Percentiles rank a stretch among this genome's conserved stretches.
Conservation (phyloP, 2,888 invertebrate species). For the Diadromus collaris region DNA sequence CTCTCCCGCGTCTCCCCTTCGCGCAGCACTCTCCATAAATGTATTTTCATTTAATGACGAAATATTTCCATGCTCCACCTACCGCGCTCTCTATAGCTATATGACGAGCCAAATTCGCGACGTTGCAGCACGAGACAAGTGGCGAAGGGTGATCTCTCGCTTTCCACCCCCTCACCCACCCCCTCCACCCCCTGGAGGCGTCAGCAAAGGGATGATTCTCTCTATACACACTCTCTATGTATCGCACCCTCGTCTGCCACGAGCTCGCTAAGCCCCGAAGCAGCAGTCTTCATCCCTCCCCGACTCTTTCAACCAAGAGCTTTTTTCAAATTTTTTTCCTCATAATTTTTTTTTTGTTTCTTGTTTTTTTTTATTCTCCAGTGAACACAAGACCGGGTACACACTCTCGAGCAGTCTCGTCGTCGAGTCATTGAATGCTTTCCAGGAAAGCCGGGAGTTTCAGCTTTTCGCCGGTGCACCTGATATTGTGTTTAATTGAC, state of each 20-base stretch:
- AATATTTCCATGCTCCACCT: slow-evolving; percentile 46
- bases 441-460: neutral
- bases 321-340: slow-evolving; percentile 9
- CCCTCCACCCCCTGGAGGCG: slow-evolving; percentile 21
- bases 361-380: slow-evolving; percentile 39
- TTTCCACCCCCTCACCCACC: too few relatives aligned
- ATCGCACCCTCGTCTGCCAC: slow-evolving; percentile 26
- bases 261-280: slow-evolving; percentile 29
- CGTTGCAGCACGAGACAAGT: slow-evolving; percentile 17
- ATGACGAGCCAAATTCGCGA: slow-evolving; percentile 26
- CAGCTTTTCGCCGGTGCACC: slow-evolving; percentile 20
- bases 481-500: slow-evolving; percentile 54
- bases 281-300: slow-evolving; percentile 37
- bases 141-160: slow-evolving; percentile 40
- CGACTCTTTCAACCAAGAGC: slow-evolving; percentile 26
- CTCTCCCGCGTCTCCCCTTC: slow-evolving; percentile 28
- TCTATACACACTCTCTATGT: slow-evolving; percentile 11
- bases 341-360: slow-evolving; percentile 11
- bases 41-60: slow-evolving; percentile 62
- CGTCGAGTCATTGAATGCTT: slow-evolving; percentile 50
- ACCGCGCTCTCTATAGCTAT: neutral
- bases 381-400: slow-evolving; percentile 33
- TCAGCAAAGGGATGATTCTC: slow-evolving; percentile 28
- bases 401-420: slow-evolving; percentile 39
- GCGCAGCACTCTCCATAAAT: slow-evolving; percentile 50